These are phyloP conservation scores for Rapana venosa DNA, from an alignment of 2,888 invertebrate genomes.

Conservation along the genomic window DNA sequence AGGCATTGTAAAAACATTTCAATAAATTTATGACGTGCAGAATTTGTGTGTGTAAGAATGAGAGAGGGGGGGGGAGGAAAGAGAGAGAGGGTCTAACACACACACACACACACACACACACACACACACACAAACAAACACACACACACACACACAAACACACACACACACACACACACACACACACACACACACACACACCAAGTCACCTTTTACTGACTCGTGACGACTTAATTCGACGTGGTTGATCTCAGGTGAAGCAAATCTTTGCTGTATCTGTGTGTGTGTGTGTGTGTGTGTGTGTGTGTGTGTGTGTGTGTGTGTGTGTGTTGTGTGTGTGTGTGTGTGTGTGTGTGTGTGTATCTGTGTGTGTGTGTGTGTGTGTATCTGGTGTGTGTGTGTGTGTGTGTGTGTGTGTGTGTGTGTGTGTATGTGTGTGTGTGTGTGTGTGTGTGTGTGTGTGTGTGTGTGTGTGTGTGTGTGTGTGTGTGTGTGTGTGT, in stretches of 20 bases:
- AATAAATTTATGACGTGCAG: too few species aligned
- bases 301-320: slow-evolving; percentile 2
- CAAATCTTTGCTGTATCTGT: neutral
- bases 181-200: too few species aligned
- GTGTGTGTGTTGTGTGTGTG: neutral
- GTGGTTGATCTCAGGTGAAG: too few species aligned
- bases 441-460: neutral
- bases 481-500: neutral
- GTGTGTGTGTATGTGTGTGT: neutral
- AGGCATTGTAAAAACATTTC: too few species aligned
- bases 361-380: too few species aligned
- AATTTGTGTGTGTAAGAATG: neutral
- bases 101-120: too few species aligned
- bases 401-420: neutral
- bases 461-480: slow-evolving; percentile 10
- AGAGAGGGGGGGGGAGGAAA: neutral
- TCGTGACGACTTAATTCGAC: too few species aligned
- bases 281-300: slow-evolving; percentile 7
- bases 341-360: too few species aligned
- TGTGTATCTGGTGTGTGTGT: neutral
- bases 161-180: too few species aligned
- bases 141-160: too few species aligned
- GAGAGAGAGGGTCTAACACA: neutral
- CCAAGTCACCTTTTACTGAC: too few species aligned
- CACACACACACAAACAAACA: too few species aligned